A percentile compares a stretch with the other conserved stretches of the same genome.
Evolutionary conservation across 37 sponge, comb jelly and placozoan genomes (phyloP).

Genomic region (Lycopodina hypogea): DNA sequence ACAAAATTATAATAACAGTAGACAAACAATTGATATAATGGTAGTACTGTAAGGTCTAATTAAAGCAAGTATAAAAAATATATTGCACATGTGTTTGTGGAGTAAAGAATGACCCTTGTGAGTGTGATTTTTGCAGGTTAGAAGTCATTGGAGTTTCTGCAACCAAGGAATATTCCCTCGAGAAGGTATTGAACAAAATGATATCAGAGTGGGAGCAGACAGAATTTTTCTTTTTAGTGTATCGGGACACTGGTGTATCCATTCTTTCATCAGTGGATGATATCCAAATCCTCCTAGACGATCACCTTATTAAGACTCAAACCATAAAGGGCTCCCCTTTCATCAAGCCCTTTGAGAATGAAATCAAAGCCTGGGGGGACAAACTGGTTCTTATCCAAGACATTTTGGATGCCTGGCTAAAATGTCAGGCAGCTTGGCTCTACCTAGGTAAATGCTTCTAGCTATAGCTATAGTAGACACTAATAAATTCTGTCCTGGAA

Average conservation of each 20-base stretch:
- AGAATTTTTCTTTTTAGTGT: constrained; percentile 78
- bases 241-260: constrained; percentile 94
- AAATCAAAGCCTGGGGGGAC: constrained; percentile 95
- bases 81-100: neutral
- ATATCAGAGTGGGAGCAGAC: constrained; percentile 87
- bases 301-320: constrained; percentile 96
- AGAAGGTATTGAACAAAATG: constrained; percentile 97
- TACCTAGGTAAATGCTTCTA: constrained; percentile 50
- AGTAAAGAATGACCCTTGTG: no score
- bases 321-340: constrained; percentile 98
- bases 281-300: constrained; percentile 90
- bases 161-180: constrained; percentile 94
- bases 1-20: neutral
- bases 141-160: constrained; percentile 92
- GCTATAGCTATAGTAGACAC: neutral
- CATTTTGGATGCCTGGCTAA: constrained; percentile 96
- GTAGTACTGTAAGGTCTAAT: no score
- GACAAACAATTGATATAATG: no score
- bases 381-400: constrained; percentile 87
- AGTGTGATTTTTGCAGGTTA: constrained; percentile 37
- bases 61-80: no score
- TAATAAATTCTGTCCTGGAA: no score
- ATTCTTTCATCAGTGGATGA: constrained; percentile 95
- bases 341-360: constrained; percentile 95
- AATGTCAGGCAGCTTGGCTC: constrained; percentile 96